phyloP scores from a whole-genome alignment of 2,797 vertebrate species.

The Tragopan temminckii region DNA sequence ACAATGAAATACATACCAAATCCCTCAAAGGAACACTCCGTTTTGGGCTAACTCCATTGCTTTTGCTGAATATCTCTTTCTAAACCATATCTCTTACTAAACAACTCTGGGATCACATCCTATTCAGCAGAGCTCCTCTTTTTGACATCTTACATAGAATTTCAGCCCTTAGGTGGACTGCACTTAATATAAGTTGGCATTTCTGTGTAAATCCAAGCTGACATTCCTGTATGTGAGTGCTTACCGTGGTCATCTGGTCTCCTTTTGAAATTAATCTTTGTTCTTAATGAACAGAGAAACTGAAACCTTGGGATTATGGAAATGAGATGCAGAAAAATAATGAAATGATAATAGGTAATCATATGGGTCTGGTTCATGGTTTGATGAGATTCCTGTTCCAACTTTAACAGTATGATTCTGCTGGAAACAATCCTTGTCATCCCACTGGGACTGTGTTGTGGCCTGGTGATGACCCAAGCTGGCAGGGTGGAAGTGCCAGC shows the following conservation, averaged over 20 bases:
- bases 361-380: neutral
- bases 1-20: neutral
- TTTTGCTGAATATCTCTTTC: neutral
- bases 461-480: neutral
- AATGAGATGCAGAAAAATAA: neutral
- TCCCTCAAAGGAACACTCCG: neutral
- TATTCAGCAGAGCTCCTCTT: neutral
- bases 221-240: neutral
- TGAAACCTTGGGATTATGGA: neutral
- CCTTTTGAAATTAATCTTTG: neutral
- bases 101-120: neutral
- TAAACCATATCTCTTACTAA: neutral
- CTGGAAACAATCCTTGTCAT: neutral
- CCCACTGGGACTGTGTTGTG: neutral
- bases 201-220: constrained; percentile 17
- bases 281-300: neutral
- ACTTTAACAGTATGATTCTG: neutral
- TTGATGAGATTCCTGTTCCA: neutral
- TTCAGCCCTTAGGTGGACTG: neutral
- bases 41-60: neutral
- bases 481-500: constrained; percentile 13
- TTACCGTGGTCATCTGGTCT: neutral
- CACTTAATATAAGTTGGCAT: constrained; percentile 6
- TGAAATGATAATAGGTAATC: neutral
- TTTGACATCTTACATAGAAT: neutral